phyloP scores from a whole-genome alignment of 2,888 invertebrate genomes.

The Oeneis ivallda region DNA sequence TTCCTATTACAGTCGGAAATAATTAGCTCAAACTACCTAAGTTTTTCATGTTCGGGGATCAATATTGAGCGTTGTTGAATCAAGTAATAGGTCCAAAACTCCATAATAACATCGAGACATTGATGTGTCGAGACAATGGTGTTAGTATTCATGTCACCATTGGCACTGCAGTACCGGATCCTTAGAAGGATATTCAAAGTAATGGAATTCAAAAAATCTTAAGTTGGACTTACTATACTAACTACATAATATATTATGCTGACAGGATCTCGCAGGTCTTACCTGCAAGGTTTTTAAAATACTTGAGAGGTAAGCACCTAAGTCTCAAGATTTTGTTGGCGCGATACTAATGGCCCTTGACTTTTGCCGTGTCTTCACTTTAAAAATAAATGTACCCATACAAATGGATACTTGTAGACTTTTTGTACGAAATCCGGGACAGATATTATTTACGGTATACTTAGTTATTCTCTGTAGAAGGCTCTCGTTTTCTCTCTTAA shows the following conservation, averaged over 20 bases:
- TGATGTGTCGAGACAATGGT: not conserved
- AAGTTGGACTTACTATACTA: not conserved
- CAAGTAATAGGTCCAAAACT: too few relatives aligned
- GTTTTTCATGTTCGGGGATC: too few relatives aligned
- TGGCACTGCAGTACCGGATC: not conserved
- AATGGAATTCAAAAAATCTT: not conserved
- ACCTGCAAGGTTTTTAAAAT: not conserved
- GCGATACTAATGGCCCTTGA: not conserved
- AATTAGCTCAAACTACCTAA: too few relatives aligned
- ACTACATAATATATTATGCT: not conserved
- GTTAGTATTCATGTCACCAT: conserved; percentile 14
- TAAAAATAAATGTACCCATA: too few relatives aligned
- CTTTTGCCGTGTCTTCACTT: not conserved
- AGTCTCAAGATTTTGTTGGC: not conserved
- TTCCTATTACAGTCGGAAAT: too few relatives aligned
- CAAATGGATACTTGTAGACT: too few relatives aligned
- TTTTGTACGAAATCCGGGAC: too few relatives aligned
- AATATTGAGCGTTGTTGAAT: too few relatives aligned
- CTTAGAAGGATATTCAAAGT: not conserved
- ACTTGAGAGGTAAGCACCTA: not conserved
- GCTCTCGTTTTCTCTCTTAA: too few relatives aligned
- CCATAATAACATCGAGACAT: not conserved
- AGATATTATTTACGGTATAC: too few relatives aligned
- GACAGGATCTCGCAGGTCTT: not conserved
- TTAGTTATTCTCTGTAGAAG: too few relatives aligned